Evolutionary conservation across 53 echinoderm and acorn worm genomes (phyloP).

Genomic region (Echinometra lucunter): DNA sequence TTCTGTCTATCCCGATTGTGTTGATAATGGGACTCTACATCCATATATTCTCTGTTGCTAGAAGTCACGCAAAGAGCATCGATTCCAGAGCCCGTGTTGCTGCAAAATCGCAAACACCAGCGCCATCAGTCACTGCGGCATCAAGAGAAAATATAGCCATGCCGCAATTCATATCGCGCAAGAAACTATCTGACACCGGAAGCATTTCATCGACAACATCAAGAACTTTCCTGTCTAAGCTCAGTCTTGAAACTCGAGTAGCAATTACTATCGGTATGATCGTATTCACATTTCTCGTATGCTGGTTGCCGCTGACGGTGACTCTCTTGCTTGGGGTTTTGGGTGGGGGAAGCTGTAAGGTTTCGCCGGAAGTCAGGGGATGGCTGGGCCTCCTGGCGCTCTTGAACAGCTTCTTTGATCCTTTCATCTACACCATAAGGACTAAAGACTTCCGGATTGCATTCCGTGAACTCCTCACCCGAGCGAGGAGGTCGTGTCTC

Average conservation of each 20-base stretch:
- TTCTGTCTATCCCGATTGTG: slow-evolving; percentile 40
- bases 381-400: slow-evolving; percentile 67
- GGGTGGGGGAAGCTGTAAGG: slow-evolving; percentile 11
- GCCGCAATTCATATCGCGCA: neutral
- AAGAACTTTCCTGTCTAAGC: neutral
- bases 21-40: slow-evolving; percentile 48
- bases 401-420: slow-evolving; percentile 62
- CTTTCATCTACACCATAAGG: slow-evolving; percentile 64
- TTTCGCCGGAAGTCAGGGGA: slow-evolving; percentile 57
- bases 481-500: neutral
- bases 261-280: slow-evolving; percentile 59
- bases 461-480: slow-evolving; percentile 10
- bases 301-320: slow-evolving; percentile 64
- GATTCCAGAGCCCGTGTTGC: slow-evolving; percentile 33
- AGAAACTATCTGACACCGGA: slow-evolving; percentile 50
- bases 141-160: neutral
- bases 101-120: neutral
- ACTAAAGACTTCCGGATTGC: slow-evolving; percentile 65
- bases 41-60: slow-evolving; percentile 62
- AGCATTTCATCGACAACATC: slow-evolving; percentile 17
- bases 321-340: slow-evolving; percentile 53
- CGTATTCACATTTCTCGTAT: slow-evolving; percentile 60
- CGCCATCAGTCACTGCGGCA: neutral
- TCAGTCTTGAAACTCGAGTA: slow-evolving; percentile 53
- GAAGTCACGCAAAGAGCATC: slow-evolving; percentile 43